Evolutionary conservation across 53 echinoderm and acorn worm species (phyloP).

Genomic region (Zoroaster sp.): DNA sequence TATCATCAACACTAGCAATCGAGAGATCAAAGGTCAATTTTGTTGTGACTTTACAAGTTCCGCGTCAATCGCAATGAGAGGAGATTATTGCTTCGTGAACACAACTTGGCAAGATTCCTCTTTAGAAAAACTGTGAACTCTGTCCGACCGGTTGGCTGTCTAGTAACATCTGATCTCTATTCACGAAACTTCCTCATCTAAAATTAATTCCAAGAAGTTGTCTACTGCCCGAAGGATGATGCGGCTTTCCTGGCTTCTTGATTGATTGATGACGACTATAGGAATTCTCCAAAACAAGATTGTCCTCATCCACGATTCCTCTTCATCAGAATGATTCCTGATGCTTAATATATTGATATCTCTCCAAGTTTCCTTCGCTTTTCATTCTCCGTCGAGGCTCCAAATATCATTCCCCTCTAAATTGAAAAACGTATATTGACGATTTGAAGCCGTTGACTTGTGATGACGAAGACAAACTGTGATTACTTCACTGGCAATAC

Average conservation of each 20-base stretch:
- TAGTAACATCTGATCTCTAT: background rate
- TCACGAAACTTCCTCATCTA: background rate
- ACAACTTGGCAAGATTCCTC: background rate
- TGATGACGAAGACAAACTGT: background rate
- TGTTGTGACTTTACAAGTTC: background rate
- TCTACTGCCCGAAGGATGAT: background rate
- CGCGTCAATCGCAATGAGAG: background rate
- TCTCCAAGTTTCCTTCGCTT: background rate
- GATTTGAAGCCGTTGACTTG: background rate
- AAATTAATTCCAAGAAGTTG: slow-evolving; percentile 30
- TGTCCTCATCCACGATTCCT: background rate
- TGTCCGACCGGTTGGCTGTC: background rate
- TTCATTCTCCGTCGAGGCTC: background rate
- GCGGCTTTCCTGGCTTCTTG: background rate
- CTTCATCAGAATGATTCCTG: background rate
- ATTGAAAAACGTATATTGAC: background rate
- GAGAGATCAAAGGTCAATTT: slow-evolving; percentile 6
- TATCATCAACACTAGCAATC: background rate
- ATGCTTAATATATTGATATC: background rate
- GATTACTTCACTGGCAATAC: background rate
- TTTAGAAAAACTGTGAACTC: background rate
- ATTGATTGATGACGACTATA: background rate
- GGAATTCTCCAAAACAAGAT: background rate
- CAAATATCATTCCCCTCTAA: background rate
- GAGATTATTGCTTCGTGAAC: background rate